Conservation (phyloP, 2,797 vertebrate species). For the Poecile montanus region DNA sequence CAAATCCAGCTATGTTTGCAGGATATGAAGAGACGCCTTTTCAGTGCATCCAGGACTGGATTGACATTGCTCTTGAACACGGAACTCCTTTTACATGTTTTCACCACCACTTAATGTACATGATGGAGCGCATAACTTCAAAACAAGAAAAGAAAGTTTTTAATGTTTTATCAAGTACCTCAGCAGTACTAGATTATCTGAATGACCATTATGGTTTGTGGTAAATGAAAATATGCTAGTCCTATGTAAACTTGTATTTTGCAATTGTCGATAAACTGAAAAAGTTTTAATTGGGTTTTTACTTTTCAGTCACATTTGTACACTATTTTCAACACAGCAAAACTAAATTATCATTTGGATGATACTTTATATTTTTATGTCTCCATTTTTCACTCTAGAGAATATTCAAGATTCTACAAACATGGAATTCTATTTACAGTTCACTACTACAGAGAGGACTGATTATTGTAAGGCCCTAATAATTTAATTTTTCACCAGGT, state of each 20-base stretch:
- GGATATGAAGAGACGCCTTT: conserved; percentile 92
- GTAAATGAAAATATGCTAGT: background rate
- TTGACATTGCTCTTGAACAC: conserved; percentile 89
- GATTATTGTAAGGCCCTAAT: background rate
- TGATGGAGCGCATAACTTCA: conserved; percentile 94
- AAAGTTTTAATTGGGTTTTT: background rate
- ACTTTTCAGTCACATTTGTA: background rate
- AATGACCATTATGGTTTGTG: conserved; percentile 83
- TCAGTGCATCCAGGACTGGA: conserved; percentile 95
- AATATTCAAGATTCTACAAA: conserved; percentile 12
- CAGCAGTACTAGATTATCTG: conserved; percentile 93
- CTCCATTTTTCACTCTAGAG: conserved; percentile 19
- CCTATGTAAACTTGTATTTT: background rate
- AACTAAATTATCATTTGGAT: background rate
- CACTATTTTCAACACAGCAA: background rate
- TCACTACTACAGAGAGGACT: background rate
- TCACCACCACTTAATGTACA: conserved; percentile 97
- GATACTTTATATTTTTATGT: conserved; percentile 42
- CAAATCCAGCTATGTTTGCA: conserved; percentile 96
- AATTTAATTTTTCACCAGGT: background rate
- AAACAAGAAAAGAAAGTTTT: conserved; percentile 93
- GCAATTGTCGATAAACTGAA: background rate
- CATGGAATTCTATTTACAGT: background rate
- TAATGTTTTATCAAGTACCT: conserved; percentile 92
- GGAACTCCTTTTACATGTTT: conserved; percentile 95